Evolutionary conservation across 2,888 invertebrate species (phyloP), one percentile per base, ranked within the genome.

Genomic region (Lasiommata megera): DNA sequence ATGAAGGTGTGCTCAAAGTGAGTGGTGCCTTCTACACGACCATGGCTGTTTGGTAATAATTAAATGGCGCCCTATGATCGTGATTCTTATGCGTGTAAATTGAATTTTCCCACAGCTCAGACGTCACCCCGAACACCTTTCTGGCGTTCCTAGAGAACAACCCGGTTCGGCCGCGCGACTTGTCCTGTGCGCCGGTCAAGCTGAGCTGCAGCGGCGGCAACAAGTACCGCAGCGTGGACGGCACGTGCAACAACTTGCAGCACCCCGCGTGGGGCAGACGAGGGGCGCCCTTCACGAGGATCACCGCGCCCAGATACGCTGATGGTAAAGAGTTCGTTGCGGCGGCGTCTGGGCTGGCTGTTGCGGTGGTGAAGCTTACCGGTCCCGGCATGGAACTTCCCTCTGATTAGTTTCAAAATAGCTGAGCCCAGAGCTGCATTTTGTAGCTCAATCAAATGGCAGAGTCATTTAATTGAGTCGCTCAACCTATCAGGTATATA

Each of bases 161-260:
- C 53, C 80, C 78, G 17, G 77, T 87, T 12, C 76, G 75, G 1
- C 60, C 84, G 6, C 71, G 73, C 17, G 84, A 84, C 48, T 51
- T 74, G 16, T 76, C 71, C 70, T 88, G 87, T 69, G 72, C 76
- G 68, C 83, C 85, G 0, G 66, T 76, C 9, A 72, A 66, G 44
- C 65, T 80, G 17, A 69, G 54, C 7, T 88, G 84, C 62, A 18
- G 11, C 5, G 59, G 58, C 6, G 58, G 61, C 18, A 63, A 65
- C 41, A 71, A 71, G 51, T 97, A 96, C 80, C 92, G 97, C 48
- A 93, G 92, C 8, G 88, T 94, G 40, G 96, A 96, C 74, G 96
- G 96, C 6, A 93, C 94, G 6, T 96, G 96, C 79, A 97, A 97
- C 79, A 97, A 96, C 73, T 79, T 92, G 57, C 80, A 92, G 46